Conservation (phyloP, 2,113 vertebrate species). For the Sapajus apella region DNA sequence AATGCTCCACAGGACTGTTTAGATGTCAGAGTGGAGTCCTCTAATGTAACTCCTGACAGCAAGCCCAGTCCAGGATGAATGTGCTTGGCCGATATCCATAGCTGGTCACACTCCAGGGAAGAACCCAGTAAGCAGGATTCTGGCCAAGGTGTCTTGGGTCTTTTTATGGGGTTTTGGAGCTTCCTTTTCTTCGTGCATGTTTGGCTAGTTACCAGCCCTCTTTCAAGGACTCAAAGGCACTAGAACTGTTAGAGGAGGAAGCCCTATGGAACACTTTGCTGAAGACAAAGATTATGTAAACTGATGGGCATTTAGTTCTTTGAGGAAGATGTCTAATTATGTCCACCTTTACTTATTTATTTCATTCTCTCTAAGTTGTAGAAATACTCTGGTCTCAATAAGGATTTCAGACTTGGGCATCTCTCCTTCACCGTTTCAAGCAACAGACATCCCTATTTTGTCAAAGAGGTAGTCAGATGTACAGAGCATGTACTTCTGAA, state of each 20-base stretch:
- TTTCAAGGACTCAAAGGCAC: not conserved
- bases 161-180: not conserved
- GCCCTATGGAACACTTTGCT: not conserved
- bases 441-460: slow-evolving; percentile 5
- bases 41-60: not conserved
- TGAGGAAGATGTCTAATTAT: not conserved
- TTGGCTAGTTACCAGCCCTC: not conserved
- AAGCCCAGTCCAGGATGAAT: not conserved
- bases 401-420: not conserved
- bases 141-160: not conserved
- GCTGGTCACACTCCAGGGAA: not conserved
- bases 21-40: not conserved
- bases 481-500: not conserved
- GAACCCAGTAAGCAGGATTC: not conserved
- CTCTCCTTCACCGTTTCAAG: slow-evolving; percentile 12
- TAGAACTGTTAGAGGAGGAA: not conserved
- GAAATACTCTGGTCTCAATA: not conserved
- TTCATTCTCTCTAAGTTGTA: not conserved
- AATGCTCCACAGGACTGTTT: no score
- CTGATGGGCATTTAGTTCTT: not conserved
- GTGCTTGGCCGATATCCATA: not conserved
- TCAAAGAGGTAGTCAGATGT: not conserved
- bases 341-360: not conserved
- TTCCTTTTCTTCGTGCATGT: not conserved
- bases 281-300: not conserved